These are phyloP conservation scores for Psephotus haematonotus DNA, from an alignment of 2,113 vertebrate genomes.

Conservation along the genomic window DNA sequence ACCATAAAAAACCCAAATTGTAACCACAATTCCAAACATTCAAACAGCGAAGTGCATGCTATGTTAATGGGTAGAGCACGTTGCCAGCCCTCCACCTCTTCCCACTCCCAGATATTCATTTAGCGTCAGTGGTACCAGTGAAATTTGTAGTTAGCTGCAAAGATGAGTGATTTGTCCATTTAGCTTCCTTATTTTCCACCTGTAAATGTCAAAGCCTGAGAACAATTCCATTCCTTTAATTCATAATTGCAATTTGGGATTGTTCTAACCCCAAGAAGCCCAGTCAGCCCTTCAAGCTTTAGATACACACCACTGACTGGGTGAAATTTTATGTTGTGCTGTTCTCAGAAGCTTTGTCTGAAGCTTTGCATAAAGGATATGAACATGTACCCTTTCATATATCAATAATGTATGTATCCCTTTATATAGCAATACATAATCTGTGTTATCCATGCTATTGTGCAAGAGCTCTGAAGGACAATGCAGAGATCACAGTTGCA, in stretches of 20 bases:
- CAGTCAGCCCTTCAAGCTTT: not conserved
- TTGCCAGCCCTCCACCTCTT: not conserved
- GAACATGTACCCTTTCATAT: not conserved
- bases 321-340: not conserved
- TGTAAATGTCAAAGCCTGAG: not conserved
- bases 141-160: not conserved
- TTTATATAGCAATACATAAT: not conserved
- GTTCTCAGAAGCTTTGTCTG: not conserved
- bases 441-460: not conserved
- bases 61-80: not conserved
- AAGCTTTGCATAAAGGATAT: not conserved
- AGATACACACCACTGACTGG: not conserved
- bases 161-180: not conserved
- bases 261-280: not conserved
- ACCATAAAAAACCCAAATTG: not conserved
- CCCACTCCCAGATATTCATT: not conserved
- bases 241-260: not conserved
- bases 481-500: not conserved
- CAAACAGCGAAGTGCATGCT: not conserved
- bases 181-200: not conserved
- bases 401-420: not conserved
- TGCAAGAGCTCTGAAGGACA: not conserved
- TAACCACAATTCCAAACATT: not conserved
- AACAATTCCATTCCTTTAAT: not conserved
- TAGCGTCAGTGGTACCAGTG: not conserved